These are phyloP conservation scores for Chymomyza amoena DNA, from an alignment of 2,888 invertebrate species.

Conservation along the genomic window DNA sequence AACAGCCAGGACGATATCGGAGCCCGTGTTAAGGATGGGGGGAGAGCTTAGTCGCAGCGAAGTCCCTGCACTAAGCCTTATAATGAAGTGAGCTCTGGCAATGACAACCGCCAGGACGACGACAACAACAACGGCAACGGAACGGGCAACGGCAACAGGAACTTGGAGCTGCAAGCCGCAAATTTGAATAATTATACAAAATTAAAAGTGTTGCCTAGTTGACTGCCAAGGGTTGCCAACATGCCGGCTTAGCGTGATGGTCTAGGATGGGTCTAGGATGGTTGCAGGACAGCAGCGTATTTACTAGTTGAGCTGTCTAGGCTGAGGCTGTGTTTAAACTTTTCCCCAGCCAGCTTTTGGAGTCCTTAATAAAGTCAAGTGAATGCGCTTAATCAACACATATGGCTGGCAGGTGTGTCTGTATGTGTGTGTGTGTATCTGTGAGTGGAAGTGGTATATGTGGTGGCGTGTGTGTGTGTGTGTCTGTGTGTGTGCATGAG, in stretches of 20 bases:
- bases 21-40: no score
- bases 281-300: not conserved
- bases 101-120: not conserved
- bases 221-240: constrained; percentile 6
- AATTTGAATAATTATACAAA: constrained; percentile 63
- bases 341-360: constrained; percentile 24
- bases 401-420: not conserved
- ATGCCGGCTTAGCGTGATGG: not conserved
- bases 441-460: not conserved
- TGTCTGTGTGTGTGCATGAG: no score
- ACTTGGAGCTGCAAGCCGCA: constrained; percentile 5
- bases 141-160: constrained; percentile 7
- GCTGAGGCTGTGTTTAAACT: constrained; percentile 39
- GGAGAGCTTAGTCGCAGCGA: constrained; percentile 18
- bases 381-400: constrained; percentile 71
- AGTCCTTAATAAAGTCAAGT: constrained; percentile 67
- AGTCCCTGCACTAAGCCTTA: constrained; percentile 19
- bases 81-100: constrained; percentile 45
- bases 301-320: constrained; percentile 8
- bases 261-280: not conserved
- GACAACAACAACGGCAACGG: not conserved
- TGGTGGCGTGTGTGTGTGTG: no score
- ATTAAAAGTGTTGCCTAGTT: constrained; percentile 45
- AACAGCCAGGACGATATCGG: not conserved
- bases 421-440: constrained; percentile 24